Percentiles rank a stretch among this genome's conserved stretches.
phyloP scores from a whole-genome alignment of 2,113 vertebrate species.

The Kobus ellipsiprymnus region DNA sequence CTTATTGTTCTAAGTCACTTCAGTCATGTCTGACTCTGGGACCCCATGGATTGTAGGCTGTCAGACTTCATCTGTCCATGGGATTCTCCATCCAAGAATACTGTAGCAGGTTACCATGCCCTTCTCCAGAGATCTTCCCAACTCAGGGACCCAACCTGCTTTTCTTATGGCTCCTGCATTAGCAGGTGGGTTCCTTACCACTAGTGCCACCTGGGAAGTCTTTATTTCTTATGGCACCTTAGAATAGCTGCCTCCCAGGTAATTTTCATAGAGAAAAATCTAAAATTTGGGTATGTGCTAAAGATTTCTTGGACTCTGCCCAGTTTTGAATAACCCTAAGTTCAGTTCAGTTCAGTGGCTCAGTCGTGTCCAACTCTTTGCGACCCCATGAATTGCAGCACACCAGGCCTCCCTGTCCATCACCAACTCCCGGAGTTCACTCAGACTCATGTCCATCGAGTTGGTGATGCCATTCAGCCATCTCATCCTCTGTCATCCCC shows the following conservation, averaged over 20 bases:
- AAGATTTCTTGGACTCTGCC: background rate
- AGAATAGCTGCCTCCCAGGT: background rate
- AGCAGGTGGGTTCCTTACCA: background rate
- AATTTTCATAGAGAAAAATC: background rate
- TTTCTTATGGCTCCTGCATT: background rate
- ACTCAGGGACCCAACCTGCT: background rate
- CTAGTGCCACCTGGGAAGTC: background rate
- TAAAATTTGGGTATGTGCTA: background rate
- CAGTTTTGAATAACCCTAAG: background rate
- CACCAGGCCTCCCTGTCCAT: too few relatives aligned
- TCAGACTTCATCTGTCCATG: background rate
- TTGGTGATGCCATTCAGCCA: too few relatives aligned
- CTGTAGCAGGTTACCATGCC: background rate
- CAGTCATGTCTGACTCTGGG: background rate
- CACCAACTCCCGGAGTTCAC: too few relatives aligned
- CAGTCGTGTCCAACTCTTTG: too few relatives aligned
- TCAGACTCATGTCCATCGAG: fast-evolving
- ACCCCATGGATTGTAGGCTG: background rate
- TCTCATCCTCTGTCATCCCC: too few relatives aligned
- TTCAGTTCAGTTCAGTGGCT: too few relatives aligned
- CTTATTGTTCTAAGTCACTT: background rate
- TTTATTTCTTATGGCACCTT: background rate
- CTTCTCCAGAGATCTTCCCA: background rate
- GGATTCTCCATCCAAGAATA: background rate
- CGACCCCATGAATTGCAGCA: too few relatives aligned